Percentiles rank a stretch among this genome's conserved stretches.
Evolutionary conservation across 2,113 vertebrate species (phyloP).

Genomic region (Gallinago paraguaiae): DNA sequence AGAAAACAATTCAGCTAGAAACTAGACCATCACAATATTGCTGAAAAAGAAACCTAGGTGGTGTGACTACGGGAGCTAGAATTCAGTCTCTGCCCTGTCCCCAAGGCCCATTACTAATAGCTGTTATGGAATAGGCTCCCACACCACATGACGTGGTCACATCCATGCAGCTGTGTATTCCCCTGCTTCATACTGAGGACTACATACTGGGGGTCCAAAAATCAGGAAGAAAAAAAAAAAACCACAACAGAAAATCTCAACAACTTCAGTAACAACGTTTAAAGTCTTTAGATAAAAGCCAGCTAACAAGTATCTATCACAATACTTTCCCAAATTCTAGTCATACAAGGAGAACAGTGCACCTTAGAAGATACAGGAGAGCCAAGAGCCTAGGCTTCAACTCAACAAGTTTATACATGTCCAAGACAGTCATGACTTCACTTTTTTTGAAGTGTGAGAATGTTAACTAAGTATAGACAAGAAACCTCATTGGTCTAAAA

Average conservation of each 20-base stretch:
- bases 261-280: not conserved
- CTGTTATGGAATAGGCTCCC: not conserved
- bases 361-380: not conserved
- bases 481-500: not conserved
- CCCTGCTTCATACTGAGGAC: not conserved
- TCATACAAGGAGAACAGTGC: not conserved
- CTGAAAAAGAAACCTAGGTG: not conserved
- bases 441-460: not conserved
- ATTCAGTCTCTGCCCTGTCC: constrained; percentile 47
- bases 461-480: not conserved
- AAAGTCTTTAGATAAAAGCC: not conserved
- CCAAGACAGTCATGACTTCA: not conserved
- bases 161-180: not conserved
- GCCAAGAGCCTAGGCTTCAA: not conserved
- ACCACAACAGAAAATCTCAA: not conserved
- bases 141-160: not conserved
- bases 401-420: not conserved
- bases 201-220: not conserved
- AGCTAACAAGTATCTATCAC: not conserved
- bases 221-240: accelerated
- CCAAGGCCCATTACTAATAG: constrained; percentile 44
- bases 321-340: not conserved
- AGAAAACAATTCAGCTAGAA: constrained; percentile 3
- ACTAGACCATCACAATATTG: not conserved
- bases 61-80: not conserved